A percentile compares a stretch with the other conserved stretches of the same genome.
Evolutionary conservation across 92 coral and sea anemone genomes (phyloP).

Genomic region (Anthopleura xanthogrammica): DNA sequence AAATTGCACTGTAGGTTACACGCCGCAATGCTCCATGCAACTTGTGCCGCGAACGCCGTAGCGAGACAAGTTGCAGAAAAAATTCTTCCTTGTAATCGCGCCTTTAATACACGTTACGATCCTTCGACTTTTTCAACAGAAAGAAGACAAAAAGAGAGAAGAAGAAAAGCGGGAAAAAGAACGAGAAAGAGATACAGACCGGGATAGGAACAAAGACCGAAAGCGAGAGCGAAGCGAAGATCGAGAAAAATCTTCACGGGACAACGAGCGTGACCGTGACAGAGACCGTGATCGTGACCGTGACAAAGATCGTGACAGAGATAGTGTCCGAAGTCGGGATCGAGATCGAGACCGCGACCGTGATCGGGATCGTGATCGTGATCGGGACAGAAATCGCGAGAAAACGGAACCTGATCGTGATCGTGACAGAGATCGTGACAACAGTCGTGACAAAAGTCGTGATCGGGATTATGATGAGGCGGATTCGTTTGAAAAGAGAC

Average conservation of each 20-base stretch:
- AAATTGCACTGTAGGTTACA: too few relatives aligned
- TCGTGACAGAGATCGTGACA: slow-evolving; percentile 56
- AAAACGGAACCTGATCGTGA: slow-evolving; percentile 56
- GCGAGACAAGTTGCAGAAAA: too few relatives aligned
- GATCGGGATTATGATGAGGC: slow-evolving; percentile 87
- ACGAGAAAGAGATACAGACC: slow-evolving; percentile 51
- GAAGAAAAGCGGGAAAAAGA: slow-evolving; percentile 68
- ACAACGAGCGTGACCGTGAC: slow-evolving; percentile 72
- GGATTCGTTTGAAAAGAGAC: slow-evolving; percentile 78
- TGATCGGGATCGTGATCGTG: slow-evolving; percentile 62
- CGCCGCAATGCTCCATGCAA: too few relatives aligned
- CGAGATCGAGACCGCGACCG: slow-evolving; percentile 49
- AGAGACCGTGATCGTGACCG: slow-evolving; percentile 57
- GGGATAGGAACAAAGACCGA: slow-evolving; percentile 48
- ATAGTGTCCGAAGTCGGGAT: slow-evolving; percentile 38
- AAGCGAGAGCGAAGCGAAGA: slow-evolving; percentile 69
- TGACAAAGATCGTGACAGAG: slow-evolving; percentile 51
- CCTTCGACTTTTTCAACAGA: slow-evolving; percentile 42
- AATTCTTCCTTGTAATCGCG: too few relatives aligned
- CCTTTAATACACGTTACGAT: not conserved
- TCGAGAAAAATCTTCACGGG: slow-evolving; percentile 64
- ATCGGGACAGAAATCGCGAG: slow-evolving; percentile 67
- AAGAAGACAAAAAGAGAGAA: slow-evolving; percentile 75
- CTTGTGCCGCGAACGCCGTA: too few relatives aligned
- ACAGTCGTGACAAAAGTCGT: slow-evolving; percentile 62